Conservation (phyloP, 2,888 invertebrate genomes). For the Sinhomidia bicolor region DNA sequence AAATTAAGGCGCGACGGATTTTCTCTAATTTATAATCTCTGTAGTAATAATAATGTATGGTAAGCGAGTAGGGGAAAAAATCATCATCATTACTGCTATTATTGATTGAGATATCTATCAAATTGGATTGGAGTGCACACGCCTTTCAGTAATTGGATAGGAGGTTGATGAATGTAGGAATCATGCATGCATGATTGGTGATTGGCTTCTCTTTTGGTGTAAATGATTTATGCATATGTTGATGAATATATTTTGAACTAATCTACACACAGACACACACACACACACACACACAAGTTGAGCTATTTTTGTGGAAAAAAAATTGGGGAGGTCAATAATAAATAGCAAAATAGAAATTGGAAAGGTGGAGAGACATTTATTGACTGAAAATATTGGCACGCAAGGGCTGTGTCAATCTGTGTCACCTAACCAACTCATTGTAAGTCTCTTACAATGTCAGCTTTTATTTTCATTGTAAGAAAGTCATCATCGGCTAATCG, state of each 20-base stretch:
- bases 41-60: background rate
- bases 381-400: background rate
- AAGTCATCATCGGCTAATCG: background rate
- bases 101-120: conserved; percentile 31
- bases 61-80: conserved; percentile 1
- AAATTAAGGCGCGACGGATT: conserved; percentile 37
- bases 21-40: background rate
- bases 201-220: conserved; percentile 17
- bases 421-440: conserved; percentile 15
- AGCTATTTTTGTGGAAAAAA: background rate
- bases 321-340: conserved; percentile 33
- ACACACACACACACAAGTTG: too few relatives aligned
- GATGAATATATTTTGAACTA: background rate
- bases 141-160: conserved; percentile 66
- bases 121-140: conserved; percentile 44
- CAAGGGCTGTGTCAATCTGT: conserved; percentile 60
- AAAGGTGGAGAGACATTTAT: conserved; percentile 21
- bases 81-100: background rate
- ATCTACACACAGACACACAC: background rate
- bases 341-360: conserved; percentile 5
- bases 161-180: conserved; percentile 8
- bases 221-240: conserved; percentile 30
- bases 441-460: background rate
- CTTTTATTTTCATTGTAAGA: background rate
- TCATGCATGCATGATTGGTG: background rate